phyloP scores from a whole-genome alignment of 2,888 invertebrate species.

The Euzophera pinguis region DNA sequence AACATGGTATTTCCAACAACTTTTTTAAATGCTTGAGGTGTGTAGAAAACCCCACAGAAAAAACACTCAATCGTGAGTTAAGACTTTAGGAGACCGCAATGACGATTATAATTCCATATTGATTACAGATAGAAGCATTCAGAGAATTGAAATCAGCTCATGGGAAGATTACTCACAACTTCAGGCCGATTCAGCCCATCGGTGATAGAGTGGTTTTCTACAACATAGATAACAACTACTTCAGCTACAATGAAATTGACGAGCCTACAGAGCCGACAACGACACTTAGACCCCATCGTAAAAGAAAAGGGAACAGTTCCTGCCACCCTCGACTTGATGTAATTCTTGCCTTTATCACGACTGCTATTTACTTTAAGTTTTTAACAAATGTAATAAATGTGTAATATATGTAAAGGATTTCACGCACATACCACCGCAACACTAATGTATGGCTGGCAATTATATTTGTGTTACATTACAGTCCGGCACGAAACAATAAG shows the following conservation, averaged over 20 bases:
- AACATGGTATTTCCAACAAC: too few species aligned
- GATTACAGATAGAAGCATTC: constrained; percentile 85
- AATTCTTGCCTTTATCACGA: not conserved
- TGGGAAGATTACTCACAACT: constrained; percentile 88
- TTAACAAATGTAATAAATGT: too few species aligned
- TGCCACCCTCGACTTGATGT: not conserved
- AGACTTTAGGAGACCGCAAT: not conserved
- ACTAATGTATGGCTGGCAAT: too few species aligned
- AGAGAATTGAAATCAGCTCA: constrained; percentile 82
- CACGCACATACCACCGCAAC: too few species aligned
- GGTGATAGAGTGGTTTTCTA: constrained; percentile 84
- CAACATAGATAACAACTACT: constrained; percentile 73
- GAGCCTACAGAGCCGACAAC: constrained; percentile 43
- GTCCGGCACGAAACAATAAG: too few species aligned
- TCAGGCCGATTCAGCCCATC: constrained; percentile 89
- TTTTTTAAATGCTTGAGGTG: too few species aligned
- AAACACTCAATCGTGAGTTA: not conserved
- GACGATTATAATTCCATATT: not conserved
- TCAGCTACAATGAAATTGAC: constrained; percentile 64
- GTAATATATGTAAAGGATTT: too few species aligned
- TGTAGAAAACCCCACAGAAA: not conserved
- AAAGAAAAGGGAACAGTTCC: constrained; percentile 38
- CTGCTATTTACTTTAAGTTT: not conserved
- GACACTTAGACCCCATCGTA: constrained; percentile 30
- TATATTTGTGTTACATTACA: too few species aligned